phyloP scores from a whole-genome alignment of 2,888 invertebrate genomes.

The Carpatolechia fugitivella region DNA sequence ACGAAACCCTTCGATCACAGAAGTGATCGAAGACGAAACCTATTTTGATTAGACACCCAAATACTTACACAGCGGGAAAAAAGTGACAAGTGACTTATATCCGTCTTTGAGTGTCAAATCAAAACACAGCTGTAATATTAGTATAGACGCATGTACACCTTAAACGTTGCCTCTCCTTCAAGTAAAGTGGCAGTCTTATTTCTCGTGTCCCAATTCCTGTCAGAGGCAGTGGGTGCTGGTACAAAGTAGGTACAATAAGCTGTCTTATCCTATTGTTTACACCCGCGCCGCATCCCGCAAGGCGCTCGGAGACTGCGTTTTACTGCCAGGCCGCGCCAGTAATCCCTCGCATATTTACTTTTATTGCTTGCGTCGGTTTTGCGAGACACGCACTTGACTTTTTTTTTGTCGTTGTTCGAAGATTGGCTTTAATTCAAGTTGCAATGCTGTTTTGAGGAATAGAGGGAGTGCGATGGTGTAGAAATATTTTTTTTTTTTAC shows the following conservation, averaged over 20 bases:
- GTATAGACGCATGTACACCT: neutral
- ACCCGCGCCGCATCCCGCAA: neutral
- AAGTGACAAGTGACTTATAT: no score
- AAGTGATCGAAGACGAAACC: no score
- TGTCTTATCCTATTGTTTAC: slow-evolving; percentile 8
- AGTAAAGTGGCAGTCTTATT: neutral
- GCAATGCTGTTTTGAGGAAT: no score
- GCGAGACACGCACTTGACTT: slow-evolving; percentile 21
- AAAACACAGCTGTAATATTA: no score
- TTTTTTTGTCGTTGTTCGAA: neutral
- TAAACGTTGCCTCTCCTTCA: neutral
- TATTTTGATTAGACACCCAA: no score
- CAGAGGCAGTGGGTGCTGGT: neutral
- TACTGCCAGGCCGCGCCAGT: slow-evolving; percentile 25
- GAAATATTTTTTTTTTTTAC: no score
- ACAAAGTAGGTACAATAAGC: slow-evolving; percentile 1
- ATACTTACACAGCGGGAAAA: no score
- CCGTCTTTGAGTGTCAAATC: no score
- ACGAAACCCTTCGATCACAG: no score
- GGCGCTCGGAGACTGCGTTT: slow-evolving; percentile 17
- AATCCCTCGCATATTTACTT: slow-evolving; percentile 48
- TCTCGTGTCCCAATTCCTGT: neutral
- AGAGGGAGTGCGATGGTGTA: no score
- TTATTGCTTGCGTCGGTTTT: slow-evolving; percentile 34
- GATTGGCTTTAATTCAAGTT: no score